phyloP scores from a whole-genome alignment of 2,888 invertebrate genomes.

The Drosophila paranaensis region DNA sequence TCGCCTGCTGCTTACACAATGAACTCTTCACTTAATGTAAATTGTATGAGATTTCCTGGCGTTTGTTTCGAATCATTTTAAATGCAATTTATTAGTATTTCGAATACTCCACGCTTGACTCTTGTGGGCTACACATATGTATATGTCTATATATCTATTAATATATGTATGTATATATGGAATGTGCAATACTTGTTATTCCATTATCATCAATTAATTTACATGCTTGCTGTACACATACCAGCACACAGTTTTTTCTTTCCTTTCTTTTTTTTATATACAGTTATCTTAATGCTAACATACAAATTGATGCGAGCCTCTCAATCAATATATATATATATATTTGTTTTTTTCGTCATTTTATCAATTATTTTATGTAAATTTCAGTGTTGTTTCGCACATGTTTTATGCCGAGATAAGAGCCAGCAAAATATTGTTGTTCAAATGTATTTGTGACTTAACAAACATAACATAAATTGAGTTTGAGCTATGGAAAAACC shows the following conservation, averaged over 20 bases:
- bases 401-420: conserved; percentile 43
- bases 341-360: conserved; percentile 31
- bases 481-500: neutral
- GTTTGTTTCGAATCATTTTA: conserved; percentile 55
- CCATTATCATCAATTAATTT: conserved; percentile 68
- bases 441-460: conserved; percentile 16
- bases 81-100: conserved; percentile 74
- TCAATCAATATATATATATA: conserved; percentile 29
- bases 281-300: conserved; percentile 48
- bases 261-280: conserved; percentile 49
- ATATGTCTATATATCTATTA: conserved; percentile 6
- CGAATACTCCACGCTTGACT: conserved; percentile 55
- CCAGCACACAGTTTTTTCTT: conserved; percentile 39
- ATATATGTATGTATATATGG: conserved; percentile 7
- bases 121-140: conserved; percentile 15
- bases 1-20: conserved; percentile 17
- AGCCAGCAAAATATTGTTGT: conserved; percentile 35
- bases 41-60: conserved; percentile 15
- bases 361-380: conserved; percentile 37
- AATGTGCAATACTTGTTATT: conserved; percentile 25
- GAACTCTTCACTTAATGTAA: conserved; percentile 8
- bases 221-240: conserved; percentile 59
- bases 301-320: conserved; percentile 50
- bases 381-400: conserved; percentile 29
- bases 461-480: conserved; percentile 26